Percentiles rank a stretch among this genome's conserved stretches.
These are phyloP conservation scores for Physeter macrocephalus DNA, from an alignment of 2,113 vertebrate species.

Conservation along the genomic window DNA sequence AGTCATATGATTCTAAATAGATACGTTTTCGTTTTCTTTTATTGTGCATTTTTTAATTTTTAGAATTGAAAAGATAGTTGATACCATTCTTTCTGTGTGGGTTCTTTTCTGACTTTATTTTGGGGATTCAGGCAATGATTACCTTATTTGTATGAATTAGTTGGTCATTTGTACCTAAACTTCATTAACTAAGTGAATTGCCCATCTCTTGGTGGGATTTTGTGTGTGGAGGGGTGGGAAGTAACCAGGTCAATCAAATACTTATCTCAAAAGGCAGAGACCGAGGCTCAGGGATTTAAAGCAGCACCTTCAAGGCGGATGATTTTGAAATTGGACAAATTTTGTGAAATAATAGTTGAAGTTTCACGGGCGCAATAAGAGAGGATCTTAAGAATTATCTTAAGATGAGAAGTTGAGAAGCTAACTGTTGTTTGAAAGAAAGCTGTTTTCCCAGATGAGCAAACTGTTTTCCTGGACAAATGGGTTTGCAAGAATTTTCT, in stretches of 20 bases:
- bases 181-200: not conserved
- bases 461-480: not conserved
- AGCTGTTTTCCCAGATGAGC: not conserved
- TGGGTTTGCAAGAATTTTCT: not conserved
- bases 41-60: not conserved
- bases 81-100: not conserved
- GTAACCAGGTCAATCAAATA: not conserved
- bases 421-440: not conserved
- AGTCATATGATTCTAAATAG: not conserved
- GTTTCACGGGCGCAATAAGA: not conserved
- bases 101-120: not conserved
- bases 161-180: not conserved
- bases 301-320: not conserved
- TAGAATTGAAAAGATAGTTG: not conserved
- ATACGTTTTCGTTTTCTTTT: not conserved
- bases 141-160: not conserved
- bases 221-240: not conserved
- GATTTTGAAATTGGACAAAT: not conserved
- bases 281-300: not conserved
- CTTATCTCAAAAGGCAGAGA: not conserved
- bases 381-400: not conserved
- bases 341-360: not conserved
- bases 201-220: not conserved
- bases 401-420: not conserved
- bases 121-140: not conserved